Conservation (phyloP, 2,797 vertebrate genomes). For the Hoplostethus atlanticus region DNA sequence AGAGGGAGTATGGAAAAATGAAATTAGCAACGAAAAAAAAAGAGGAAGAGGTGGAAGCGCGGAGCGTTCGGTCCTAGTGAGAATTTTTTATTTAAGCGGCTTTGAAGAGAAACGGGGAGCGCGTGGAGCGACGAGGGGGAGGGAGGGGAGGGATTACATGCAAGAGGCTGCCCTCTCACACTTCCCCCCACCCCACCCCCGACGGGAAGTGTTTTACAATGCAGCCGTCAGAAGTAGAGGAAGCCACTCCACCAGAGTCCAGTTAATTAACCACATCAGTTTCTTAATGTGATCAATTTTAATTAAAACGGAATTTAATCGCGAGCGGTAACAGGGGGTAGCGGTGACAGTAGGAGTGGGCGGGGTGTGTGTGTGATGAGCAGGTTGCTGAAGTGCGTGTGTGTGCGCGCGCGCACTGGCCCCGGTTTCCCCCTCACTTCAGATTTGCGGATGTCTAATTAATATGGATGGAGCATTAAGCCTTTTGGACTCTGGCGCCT, state of each 20-base stretch:
- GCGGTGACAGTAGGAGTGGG: conserved; percentile 59
- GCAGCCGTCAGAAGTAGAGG: conserved; percentile 88
- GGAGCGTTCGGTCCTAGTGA: not conserved
- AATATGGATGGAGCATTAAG: conserved; percentile 99
- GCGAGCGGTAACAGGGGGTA: conserved; percentile 82
- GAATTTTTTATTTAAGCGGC: not conserved
- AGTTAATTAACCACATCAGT: conserved; percentile 99
- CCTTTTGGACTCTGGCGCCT: conserved; percentile 98
- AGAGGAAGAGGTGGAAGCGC: not conserved
- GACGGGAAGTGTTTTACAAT: conserved; percentile 87
- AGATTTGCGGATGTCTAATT: conserved; percentile 97
- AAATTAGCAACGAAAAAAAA: no score
- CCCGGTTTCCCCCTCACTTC: conserved; percentile 85
- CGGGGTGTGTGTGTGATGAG: conserved; percentile 75
- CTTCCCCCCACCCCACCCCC: no score
- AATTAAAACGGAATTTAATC: conserved; percentile 99
- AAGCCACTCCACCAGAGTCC: conserved; percentile 91
- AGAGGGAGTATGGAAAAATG: not conserved
- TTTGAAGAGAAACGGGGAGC: conserved; percentile 23
- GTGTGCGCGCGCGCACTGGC: conserved; percentile 20
- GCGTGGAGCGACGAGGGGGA: not conserved
- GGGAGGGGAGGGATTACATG: conserved; percentile 44
- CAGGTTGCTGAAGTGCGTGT: conserved; percentile 82
- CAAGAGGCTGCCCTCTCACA: conserved; percentile 75
- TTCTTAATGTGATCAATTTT: conserved; percentile 99